phyloP scores from a whole-genome alignment of 1,140 invertebrate genomes.

The Bombus soroeensis region DNA sequence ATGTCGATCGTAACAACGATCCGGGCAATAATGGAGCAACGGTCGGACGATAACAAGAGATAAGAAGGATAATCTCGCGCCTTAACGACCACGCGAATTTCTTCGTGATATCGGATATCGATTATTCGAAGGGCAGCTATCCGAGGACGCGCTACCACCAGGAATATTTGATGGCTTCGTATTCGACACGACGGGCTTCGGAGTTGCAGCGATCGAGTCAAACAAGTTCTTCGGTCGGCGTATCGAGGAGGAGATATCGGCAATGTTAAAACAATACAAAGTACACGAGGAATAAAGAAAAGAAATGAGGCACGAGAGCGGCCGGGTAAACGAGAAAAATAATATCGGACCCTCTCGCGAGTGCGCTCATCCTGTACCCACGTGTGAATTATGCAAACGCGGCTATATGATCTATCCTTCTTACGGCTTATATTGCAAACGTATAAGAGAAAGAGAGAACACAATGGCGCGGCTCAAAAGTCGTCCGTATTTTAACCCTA shows the following conservation, averaged over 20 bases:
- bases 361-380: constrained; percentile 54
- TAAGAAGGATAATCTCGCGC: constrained; percentile 30
- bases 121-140: constrained; percentile 27
- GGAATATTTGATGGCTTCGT: neutral
- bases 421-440: constrained; percentile 16
- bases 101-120: constrained; percentile 56
- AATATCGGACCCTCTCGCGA: constrained; percentile 34
- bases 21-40: constrained; percentile 49
- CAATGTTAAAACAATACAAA: constrained; percentile 25
- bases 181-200: neutral
- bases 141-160: neutral
- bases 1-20: constrained; percentile 48
- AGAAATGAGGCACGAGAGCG: neutral
- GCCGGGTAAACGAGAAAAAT: constrained; percentile 24
- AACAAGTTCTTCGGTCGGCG: neutral
- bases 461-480: constrained; percentile 54
- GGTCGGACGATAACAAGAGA: constrained; percentile 31
- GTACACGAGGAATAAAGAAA: neutral
- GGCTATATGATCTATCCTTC: constrained; percentile 44
- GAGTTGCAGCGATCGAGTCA: too few species aligned
- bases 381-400: constrained; percentile 64
- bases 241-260: neutral
- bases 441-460: neutral
- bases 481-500: constrained; percentile 53
- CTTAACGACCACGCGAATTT: constrained; percentile 49